phyloP scores from a whole-genome alignment of 2,888 invertebrate genomes.

The Ophion ellenae region DNA sequence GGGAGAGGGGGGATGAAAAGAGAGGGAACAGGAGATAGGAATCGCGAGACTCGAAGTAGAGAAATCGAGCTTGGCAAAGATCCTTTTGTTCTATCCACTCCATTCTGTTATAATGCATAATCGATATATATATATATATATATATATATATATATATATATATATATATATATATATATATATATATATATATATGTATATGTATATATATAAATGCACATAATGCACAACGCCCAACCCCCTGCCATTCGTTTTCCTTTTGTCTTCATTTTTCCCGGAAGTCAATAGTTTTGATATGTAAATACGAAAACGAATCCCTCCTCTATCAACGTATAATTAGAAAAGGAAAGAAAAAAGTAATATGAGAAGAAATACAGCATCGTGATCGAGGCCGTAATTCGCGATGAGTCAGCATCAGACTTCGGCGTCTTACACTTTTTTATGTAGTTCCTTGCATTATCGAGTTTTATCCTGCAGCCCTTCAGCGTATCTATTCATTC shows the following conservation, averaged over 20 bases:
- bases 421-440: conserved; percentile 9
- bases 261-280: conserved; percentile 15
- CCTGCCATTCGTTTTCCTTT: conserved; percentile 1
- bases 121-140: conserved; percentile 22
- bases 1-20: background rate
- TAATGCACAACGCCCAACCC: conserved; percentile 10
- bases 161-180: no score
- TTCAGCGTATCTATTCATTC: no score
- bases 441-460: background rate
- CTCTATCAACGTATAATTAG: conserved; percentile 48
- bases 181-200: background rate
- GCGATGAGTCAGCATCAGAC: conserved; percentile 25
- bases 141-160: no score
- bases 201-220: background rate
- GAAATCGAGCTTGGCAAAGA: conserved; percentile 54
- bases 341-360: conserved; percentile 15
- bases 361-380: background rate
- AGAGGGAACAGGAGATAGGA: conserved; percentile 9
- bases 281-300: conserved; percentile 76
- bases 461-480: no score
- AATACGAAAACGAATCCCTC: conserved; percentile 71
- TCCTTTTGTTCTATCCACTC: conserved; percentile 53
- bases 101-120: conserved; percentile 30
- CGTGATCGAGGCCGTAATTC: conserved; percentile 1
- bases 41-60: conserved; percentile 24